Evolutionary conservation across 2,888 invertebrate species (phyloP), one percentile per base, ranked within the genome.

Genomic region (Caenorhabditis imperialis): DNA sequence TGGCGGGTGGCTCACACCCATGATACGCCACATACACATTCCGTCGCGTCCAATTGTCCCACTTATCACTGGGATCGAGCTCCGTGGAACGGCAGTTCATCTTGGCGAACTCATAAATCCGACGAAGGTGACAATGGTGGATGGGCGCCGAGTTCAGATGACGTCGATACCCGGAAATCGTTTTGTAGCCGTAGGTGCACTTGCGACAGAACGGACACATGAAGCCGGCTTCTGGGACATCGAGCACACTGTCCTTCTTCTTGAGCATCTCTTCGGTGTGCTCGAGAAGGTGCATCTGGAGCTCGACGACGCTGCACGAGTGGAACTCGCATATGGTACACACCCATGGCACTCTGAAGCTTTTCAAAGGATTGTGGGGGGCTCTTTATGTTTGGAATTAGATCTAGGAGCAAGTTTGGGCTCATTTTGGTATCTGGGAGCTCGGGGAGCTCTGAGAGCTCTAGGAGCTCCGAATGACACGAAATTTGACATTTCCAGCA

Each of bases 161-260:
- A 16, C 81, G 61, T 30, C 72, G 51, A 37, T 81, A 81, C 14
- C 83, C 83, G n/a, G 74, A 60, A 0, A 81, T 25, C 1, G 83
- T 83, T 47, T 78, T 77, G 73, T 83, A 83, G 22, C 79, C 80
- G 57, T 83, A 83, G 5, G 79, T 81, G 50, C 81, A 81, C 47
- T 78, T 77, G 3, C 81, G 78, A 55, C 83, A 83, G 57, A 83
- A 83, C 25, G 83, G 83, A 55, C 83, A 83, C 57, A 76, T 72
- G 38, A 80, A 70, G 10, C 80, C 80, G 12, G 69, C 63, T 35
- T 47, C 55, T 3, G 75, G 75, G 5, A 63, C 67, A 23, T 58
- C 57, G 10, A 45, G 6, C 1, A 42, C 27, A 7, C n/a, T 33
- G 8, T 65, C 65, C 35, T 73, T 65, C 18, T 73, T 55, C 48